Percentiles rank a stretch among this genome's conserved stretches.
Conservation (phyloP, 92 coral and sea anemone species). For the Porites rus region DNA sequence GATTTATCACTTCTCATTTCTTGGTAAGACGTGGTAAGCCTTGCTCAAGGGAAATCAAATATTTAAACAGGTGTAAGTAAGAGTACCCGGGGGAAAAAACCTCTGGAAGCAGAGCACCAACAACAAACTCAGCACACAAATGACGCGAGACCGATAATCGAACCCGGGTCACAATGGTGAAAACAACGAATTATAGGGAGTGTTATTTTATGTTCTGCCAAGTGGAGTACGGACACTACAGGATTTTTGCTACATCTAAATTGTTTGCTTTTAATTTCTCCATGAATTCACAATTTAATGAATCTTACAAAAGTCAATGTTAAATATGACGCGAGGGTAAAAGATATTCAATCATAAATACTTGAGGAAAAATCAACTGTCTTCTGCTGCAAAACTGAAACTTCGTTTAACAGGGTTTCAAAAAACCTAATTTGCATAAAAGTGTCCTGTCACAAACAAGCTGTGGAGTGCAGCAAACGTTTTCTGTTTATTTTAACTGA, state of each 20-base stretch:
- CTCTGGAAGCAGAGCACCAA: constrained; percentile 11
- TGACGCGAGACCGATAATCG: constrained; percentile 18
- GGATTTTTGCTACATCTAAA: constrained; percentile 9
- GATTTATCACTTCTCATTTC: constrained; percentile 7
- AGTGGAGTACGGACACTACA: constrained; percentile 12
- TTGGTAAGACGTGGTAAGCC: constrained; percentile 3
- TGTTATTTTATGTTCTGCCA: constrained; percentile 10
- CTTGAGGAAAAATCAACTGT: constrained; percentile 13
- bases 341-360: constrained; percentile 7
- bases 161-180: constrained; percentile 14
- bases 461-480: constrained; percentile 18
- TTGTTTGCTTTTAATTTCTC: constrained; percentile 12
- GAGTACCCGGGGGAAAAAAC: constrained; percentile 16
- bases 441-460: constrained; percentile 15
- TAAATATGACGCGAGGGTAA: constrained; percentile 11
- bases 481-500: constrained; percentile 13
- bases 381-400: constrained; percentile 13
- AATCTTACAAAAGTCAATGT: constrained; percentile 8
- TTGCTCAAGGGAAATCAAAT: constrained; percentile 13
- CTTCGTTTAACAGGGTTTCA: constrained; percentile 5
- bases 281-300: constrained; percentile 12
- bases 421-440: constrained; percentile 8
- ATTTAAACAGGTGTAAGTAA: constrained; percentile 4
- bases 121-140: constrained; percentile 7
- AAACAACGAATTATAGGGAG: constrained; percentile 10